These are phyloP conservation scores for Drosophila subobscura DNA, from an alignment of 1,140 invertebrate genomes.

Conservation along the genomic window DNA sequence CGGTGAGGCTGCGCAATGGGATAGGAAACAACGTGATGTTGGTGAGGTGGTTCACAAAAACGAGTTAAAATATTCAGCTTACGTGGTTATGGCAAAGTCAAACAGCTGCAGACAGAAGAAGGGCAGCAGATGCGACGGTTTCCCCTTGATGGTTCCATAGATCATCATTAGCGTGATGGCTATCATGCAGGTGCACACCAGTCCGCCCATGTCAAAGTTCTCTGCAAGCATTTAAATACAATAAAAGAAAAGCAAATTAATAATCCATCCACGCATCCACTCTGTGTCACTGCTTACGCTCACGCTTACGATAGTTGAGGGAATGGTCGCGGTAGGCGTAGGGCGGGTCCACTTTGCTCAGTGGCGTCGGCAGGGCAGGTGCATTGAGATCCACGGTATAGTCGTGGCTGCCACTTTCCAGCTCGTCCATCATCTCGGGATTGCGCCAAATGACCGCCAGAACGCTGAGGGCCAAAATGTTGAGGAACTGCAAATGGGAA, in stretches of 20 bases:
- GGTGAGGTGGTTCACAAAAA: neutral
- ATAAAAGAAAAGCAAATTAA: neutral
- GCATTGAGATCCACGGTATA: conserved; percentile 84
- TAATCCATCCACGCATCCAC: neutral
- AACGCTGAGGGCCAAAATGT: conserved; percentile 88
- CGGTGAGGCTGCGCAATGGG: conserved; percentile 87
- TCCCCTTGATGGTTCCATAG: conserved; percentile 91
- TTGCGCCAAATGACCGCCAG: conserved; percentile 89
- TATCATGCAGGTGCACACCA: conserved; percentile 91
- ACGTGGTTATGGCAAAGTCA: conserved; percentile 94
- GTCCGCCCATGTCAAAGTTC: conserved; percentile 90
- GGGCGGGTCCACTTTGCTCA: conserved; percentile 87
- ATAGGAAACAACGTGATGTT: conserved; percentile 10
- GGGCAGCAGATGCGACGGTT: conserved; percentile 92
- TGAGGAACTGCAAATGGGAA: conserved; percentile 86
- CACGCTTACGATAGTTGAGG: conserved; percentile 86
- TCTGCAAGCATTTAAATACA: conserved; percentile 85
- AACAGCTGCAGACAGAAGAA: conserved; percentile 95
- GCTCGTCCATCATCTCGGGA: conserved; percentile 86
- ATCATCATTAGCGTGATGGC: conserved; percentile 92
- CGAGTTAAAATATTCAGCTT: conserved; percentile 75
- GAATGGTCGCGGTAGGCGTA: conserved; percentile 86
- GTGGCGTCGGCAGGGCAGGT: conserved; percentile 86
- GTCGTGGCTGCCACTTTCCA: conserved; percentile 81
- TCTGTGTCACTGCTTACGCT: conserved; percentile 65